A percentile compares a stretch with the other conserved stretches of the same genome.
phyloP scores from a whole-genome alignment of 2,113 vertebrate genomes.

The Sorex fumeus region DNA sequence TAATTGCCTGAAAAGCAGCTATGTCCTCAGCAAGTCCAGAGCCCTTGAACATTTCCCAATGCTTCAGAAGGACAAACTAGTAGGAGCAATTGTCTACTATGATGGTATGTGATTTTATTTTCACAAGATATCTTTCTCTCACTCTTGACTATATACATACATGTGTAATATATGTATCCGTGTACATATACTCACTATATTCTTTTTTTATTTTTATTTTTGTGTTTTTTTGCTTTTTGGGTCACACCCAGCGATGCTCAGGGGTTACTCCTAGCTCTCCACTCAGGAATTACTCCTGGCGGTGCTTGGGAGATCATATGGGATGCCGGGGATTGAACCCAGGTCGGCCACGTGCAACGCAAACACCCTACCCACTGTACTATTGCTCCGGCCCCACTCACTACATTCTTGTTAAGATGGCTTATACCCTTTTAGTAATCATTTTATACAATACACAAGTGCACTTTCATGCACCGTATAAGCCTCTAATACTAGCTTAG shows the following conservation, averaged over 20 bases:
- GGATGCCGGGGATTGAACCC: too few species aligned
- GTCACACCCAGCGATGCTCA: too few species aligned
- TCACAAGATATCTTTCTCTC: slow-evolving; percentile 17
- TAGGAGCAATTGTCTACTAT: slow-evolving; percentile 98
- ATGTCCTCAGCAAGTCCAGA: slow-evolving; percentile 94
- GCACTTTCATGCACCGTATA: neutral
- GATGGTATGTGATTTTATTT: slow-evolving; percentile 92
- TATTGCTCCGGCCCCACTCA: too few species aligned
- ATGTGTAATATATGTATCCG: neutral
- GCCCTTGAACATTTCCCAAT: slow-evolving; percentile 98
- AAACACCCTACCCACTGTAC: too few species aligned
- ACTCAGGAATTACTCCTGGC: too few species aligned
- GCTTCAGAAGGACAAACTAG: slow-evolving; percentile 96
- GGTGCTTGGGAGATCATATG: too few species aligned
- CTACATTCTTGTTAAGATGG: neutral
- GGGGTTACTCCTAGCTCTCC: too few species aligned
- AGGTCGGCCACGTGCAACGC: too few species aligned
- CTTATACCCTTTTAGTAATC: slow-evolving; percentile 28
- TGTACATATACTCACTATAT: neutral
- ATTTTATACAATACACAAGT: neutral
- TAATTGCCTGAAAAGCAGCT: slow-evolving; percentile 97
- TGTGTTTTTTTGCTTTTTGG: too few species aligned
- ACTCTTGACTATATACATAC: neutral
- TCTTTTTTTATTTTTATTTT: too few species aligned
- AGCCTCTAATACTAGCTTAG: neutral